A percentile compares a stretch with the other conserved stretches of the same genome.
These are phyloP conservation scores for Steinernema hermaphroditum DNA, from an alignment of 2,888 invertebrate genomes.

Conservation along the genomic window DNA sequence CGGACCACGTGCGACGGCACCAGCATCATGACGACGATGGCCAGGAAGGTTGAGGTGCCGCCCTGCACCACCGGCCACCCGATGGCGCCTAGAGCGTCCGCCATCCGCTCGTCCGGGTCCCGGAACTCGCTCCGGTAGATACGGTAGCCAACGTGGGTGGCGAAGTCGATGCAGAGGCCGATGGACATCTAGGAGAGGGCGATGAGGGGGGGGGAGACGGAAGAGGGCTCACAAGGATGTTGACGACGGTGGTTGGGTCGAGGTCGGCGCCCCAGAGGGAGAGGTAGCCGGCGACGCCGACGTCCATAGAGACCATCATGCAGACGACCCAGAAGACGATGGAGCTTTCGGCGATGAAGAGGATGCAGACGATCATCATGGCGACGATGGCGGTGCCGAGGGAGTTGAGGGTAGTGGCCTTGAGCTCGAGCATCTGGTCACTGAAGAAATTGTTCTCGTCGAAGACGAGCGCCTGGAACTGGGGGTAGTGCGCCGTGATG, in stretches of 20 bases:
- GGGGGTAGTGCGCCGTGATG: constrained; percentile 60
- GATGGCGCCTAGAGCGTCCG: constrained; percentile 63
- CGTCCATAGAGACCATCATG: constrained; percentile 60
- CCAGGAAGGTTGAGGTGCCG: constrained; percentile 60
- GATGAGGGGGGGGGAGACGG: neutral
- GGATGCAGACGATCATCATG: constrained; percentile 54
- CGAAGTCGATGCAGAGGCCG: constrained; percentile 66
- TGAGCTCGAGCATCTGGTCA: constrained; percentile 63
- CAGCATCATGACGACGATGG: constrained; percentile 56
- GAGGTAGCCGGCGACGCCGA: constrained; percentile 61
- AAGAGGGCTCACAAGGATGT: constrained; percentile 56
- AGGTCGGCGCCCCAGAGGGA: constrained; percentile 66
- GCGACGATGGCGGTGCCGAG: constrained; percentile 64
- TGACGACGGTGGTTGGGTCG: constrained; percentile 65
- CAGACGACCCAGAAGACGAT: constrained; percentile 66
- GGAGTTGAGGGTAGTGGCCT: constrained; percentile 60
- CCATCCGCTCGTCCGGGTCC: constrained; percentile 52
- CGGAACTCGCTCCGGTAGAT: constrained; percentile 47
- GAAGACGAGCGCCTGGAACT: constrained; percentile 64
- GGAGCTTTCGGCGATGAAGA: constrained; percentile 63
- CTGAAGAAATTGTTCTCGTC: constrained; percentile 66
- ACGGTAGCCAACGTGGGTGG: constrained; percentile 65
- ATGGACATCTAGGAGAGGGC: constrained; percentile 59
- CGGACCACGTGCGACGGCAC: constrained; percentile 65
- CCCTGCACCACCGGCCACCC: constrained; percentile 66